Evolutionary conservation across 2,797 vertebrate genomes (phyloP), one percentile per base, ranked within the genome.

Genomic region (Xiphorhynchus erythropygius): DNA sequence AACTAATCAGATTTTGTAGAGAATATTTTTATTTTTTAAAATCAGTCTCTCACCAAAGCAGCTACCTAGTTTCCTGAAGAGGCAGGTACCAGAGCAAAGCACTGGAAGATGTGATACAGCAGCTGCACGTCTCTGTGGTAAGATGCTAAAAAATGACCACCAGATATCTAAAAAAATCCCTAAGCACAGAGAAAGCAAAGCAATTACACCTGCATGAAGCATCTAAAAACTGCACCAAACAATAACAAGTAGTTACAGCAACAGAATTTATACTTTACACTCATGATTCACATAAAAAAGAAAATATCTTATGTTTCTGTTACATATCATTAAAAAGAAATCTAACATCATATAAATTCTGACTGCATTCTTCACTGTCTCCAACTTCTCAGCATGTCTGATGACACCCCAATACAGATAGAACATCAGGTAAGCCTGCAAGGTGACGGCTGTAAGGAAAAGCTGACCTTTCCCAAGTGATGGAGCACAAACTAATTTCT

Each of bases 151-250:
- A 81, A 60, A 42, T n/a, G 5, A 27, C 7, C 3, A 30, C 2
- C 1, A 56, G 4, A 24, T 18, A 39, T 12, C n/a, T 19, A 37
- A 86, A 57, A 42, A 33, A 5, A 2, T 0, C 1, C 14, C 41
- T 52, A 41, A 74, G 4, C 2, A 7, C 19, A 80, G 28, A 41
- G 8, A 53, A 68, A 73, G 6, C 8, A 67, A 69, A 82, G 16
- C 15, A 44, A 4, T 11, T 57, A 5, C 9, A 39, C 3, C 13
- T 37, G 9, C 18, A 9, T 4, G 18, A 64, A 59, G 7, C 9
- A 60, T 23, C 22, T 37, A 57, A 37, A 91, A 82, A 49, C 18
- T 35, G 23, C 25, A 76, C 32, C 13, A 82, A 60, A 57, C 7
- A 37, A 37, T 37, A 37, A 37, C 9, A 67, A 75, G 23, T 30